A percentile compares a stretch with the other conserved stretches of the same genome.
Conservation (phyloP, 2,888 invertebrate species). For the Mystacides longicornis region DNA sequence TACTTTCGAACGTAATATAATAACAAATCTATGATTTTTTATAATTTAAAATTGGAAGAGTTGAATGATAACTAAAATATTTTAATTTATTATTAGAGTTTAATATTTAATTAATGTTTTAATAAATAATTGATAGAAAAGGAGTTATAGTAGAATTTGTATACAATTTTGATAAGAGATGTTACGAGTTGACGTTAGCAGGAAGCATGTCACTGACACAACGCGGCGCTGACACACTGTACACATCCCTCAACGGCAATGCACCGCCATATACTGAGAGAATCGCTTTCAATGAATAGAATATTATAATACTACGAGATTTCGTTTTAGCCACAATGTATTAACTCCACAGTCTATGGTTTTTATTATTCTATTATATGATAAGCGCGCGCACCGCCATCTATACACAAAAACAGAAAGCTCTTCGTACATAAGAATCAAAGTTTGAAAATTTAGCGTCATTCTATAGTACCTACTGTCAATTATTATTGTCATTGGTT, state of each 20-base stretch:
- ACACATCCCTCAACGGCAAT: constrained; percentile 13
- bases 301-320: constrained; percentile 1
- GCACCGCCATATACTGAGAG: constrained; percentile 15
- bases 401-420: background rate
- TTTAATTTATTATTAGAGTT: no score
- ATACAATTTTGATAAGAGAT: constrained; percentile 4
- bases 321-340: constrained; percentile 8
- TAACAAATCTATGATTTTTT: no score
- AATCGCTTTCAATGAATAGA: background rate
- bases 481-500: no score
- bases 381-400: constrained; percentile 12
- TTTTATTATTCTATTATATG: constrained; percentile 3
- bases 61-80: no score
- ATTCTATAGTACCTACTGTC: no score
- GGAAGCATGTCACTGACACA: background rate
- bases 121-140: no score
- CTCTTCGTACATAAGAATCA: no score
- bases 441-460: no score
- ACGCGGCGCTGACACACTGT: background rate
- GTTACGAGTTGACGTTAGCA: background rate
- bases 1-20: no score
- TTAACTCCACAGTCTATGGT: background rate
- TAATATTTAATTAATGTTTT: no score
- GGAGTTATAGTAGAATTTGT: no score
- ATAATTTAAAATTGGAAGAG: no score